Base-by-base conservation (phyloP, 1,140 invertebrate genomes). In the Drosophila littoralis region DNA sequence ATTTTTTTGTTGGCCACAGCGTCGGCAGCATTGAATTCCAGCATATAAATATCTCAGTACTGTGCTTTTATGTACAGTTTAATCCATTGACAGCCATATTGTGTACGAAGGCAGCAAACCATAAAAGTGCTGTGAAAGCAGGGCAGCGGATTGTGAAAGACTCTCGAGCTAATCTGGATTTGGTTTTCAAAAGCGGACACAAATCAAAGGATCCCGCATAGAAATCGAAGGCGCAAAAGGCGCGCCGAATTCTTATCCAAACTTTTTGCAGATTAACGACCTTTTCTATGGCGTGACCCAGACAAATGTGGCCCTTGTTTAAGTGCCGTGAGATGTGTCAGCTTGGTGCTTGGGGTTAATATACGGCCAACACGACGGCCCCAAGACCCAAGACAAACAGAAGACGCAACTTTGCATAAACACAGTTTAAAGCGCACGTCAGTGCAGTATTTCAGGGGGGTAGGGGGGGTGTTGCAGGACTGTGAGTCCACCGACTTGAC, bases 191-290 rank as follows among this genome's bases (percentile, higher is more conserved):
- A 64, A 55, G 10, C 22, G 9, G 35, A 10, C 13, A 43, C 35
- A 68, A 74, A 61, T 69, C 42, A 74, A 69, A 59, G 28, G 28
- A 71, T n/a, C 8, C 22, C 17, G 10, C 50, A 50, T 10, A 32
- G 59, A 68, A 69, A 61, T 69, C 35, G 61, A 74, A 50, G 35
- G 33, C 22, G 50, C 13, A 33, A 55, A 40, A 48, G 22, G 7
- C 48, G 52, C 12, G 10, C 42, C 13, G 17, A 64, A 65, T 42
- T 15, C 51, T 12, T 64, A 38, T 15, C 33, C 40, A 22, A 73
- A 54, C 50, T 67, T 65, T 68, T 57, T 61, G 32, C 46, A 79
- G 77, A 77, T 73, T 65, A 73, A 55, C 54, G 74, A 61, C 61
- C 68, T 46, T 28, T 67, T 61, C 32, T 2, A 17, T 9, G 15